phyloP scores from a whole-genome alignment of 2,888 invertebrate species.

The Drosophila emarginata region DNA sequence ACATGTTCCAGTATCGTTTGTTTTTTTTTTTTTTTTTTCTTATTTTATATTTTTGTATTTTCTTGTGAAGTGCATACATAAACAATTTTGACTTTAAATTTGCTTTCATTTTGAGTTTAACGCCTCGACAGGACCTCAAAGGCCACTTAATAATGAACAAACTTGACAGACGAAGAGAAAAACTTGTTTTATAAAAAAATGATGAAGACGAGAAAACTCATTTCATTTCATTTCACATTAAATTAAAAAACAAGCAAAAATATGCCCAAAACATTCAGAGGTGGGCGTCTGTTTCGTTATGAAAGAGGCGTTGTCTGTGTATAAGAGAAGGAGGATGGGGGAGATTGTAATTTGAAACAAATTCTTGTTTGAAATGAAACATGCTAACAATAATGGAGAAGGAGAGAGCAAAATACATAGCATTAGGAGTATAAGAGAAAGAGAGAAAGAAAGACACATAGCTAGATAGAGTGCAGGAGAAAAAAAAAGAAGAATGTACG shows the following conservation, averaged over 20 bases:
- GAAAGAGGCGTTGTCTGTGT: too few species aligned
- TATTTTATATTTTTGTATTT: too few species aligned
- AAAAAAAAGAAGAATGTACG: conserved; percentile 18
- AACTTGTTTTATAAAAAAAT: conserved; percentile 3
- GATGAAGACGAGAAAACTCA: conserved; percentile 23
- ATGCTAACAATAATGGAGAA: conserved; percentile 40
- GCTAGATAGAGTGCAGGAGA: conserved; percentile 19
- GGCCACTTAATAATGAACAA: conserved; percentile 37
- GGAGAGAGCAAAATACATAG: conserved; percentile 2
- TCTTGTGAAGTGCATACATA: conserved; percentile 19
- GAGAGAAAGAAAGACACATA: not conserved
- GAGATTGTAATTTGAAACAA: conserved; percentile 50
- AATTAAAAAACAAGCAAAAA: conserved; percentile 35
- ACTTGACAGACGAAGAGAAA: conserved; percentile 22
- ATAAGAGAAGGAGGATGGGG: too few species aligned
- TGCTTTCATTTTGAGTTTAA: conserved; percentile 4
- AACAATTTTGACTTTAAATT: conserved; percentile 31
- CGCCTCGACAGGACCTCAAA: conserved; percentile 18
- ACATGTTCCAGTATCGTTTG: conserved; percentile 33
- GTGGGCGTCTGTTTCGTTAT: not conserved
- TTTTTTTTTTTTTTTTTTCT: conserved; percentile 12
- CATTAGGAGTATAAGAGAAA: not conserved
- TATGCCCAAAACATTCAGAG: conserved; percentile 1
- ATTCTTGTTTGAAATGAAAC: conserved; percentile 51
- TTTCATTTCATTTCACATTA: conserved; percentile 38